Conservation (phyloP, 1,140 invertebrate species). For the Pissodes strobi region DNA sequence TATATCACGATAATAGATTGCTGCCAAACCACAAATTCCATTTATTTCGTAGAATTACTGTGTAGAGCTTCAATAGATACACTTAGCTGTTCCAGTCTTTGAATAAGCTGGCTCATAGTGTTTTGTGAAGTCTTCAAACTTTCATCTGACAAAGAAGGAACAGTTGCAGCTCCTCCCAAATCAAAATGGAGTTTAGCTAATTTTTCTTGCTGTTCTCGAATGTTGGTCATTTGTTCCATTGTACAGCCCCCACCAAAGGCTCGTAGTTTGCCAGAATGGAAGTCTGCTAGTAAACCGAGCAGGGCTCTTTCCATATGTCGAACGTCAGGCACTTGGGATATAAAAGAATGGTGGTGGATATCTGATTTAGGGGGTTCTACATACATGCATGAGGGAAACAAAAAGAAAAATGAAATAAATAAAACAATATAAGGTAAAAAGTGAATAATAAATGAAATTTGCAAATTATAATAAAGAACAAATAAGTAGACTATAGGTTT, state of each 20-base stretch:
- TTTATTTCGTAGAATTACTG: constrained; percentile 59
- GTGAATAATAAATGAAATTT: constrained; percentile 28
- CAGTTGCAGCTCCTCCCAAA: constrained; percentile 67
- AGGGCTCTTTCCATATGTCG: constrained; percentile 92
- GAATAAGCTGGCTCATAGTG: constrained; percentile 80
- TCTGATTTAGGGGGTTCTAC: constrained; percentile 47
- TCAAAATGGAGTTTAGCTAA: constrained; percentile 91
- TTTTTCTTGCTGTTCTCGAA: constrained; percentile 92
- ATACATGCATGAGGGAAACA: constrained; percentile 40
- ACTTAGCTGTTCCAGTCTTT: constrained; percentile 80
- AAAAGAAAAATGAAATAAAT: constrained; percentile 42
- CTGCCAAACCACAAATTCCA: too few relatives aligned
- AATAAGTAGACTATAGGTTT: too few relatives aligned
- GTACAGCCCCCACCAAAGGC: constrained; percentile 92
- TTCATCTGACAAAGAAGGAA: constrained; percentile 63
- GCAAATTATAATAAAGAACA: constrained; percentile 6
- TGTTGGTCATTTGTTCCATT: constrained; percentile 96
- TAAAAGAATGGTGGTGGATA: constrained; percentile 81
- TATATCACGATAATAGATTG: too few relatives aligned
- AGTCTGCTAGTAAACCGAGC: constrained; percentile 86
- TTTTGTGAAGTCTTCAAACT: constrained; percentile 66
- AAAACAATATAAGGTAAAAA: constrained; percentile 32
- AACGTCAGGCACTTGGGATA: constrained; percentile 92
- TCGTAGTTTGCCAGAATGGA: constrained; percentile 90
- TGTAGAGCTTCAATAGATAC: constrained; percentile 84